These are phyloP conservation scores for Pocillopora verrucosa DNA, from an alignment of 64 coral and sea anemone genomes.

Conservation along the genomic window DNA sequence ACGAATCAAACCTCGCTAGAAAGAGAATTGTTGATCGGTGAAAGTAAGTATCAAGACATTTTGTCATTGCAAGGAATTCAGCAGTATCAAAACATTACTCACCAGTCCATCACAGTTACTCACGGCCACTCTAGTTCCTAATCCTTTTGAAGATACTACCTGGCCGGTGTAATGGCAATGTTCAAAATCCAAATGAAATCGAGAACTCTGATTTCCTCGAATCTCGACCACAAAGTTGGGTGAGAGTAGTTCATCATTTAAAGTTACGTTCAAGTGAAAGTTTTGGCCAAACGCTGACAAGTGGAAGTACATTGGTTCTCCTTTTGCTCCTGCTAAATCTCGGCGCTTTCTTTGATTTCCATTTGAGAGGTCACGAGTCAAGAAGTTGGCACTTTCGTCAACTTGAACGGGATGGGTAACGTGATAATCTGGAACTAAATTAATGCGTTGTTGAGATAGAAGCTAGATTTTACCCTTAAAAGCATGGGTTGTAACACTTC, in stretches of 20 bases:
- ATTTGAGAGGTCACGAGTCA: slow-evolving; percentile 44
- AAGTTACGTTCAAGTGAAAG: slow-evolving; percentile 30
- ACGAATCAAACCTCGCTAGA: slow-evolving; percentile 49
- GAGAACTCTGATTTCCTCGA: slow-evolving; percentile 46
- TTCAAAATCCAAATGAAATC: neutral
- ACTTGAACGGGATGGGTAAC: slow-evolving; percentile 46
- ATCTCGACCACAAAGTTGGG: slow-evolving; percentile 47
- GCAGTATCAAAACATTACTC: neutral
- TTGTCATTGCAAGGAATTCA: neutral
- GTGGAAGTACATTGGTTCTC: slow-evolving; percentile 12
- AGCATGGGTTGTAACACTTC: too few relatives aligned
- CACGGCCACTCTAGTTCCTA: slow-evolving; percentile 42
- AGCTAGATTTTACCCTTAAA: neutral
- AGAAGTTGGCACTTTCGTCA: slow-evolving; percentile 32
- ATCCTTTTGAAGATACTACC: slow-evolving; percentile 22
- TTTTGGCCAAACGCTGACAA: slow-evolving; percentile 27
- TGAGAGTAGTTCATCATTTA: slow-evolving; percentile 40
- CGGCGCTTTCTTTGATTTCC: neutral
- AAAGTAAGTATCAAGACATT: neutral
- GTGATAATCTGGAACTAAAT: slow-evolving; percentile 58
- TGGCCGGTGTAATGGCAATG: slow-evolving; percentile 62
- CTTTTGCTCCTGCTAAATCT: neutral
- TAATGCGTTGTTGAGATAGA: neutral
- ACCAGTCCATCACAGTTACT: slow-evolving; percentile 73
- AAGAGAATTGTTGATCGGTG: too few relatives aligned